phyloP scores from a whole-genome alignment of 2,113 vertebrate species.

The Indri indri region DNA sequence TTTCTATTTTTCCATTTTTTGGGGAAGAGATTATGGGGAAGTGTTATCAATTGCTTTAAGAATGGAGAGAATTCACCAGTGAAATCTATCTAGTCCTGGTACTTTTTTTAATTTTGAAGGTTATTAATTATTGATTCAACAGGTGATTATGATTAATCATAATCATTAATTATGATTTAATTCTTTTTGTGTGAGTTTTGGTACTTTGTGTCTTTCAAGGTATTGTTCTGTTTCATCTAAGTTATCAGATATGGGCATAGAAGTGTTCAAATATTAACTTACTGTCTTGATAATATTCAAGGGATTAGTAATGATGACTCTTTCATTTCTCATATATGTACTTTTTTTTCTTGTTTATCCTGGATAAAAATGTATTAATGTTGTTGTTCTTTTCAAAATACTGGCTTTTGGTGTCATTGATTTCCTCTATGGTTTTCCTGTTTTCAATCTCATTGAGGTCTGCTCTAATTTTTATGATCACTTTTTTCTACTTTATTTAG shows the following conservation, averaged over 20 bases:
- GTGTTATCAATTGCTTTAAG: neutral
- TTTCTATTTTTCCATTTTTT: neutral
- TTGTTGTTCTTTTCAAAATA: neutral
- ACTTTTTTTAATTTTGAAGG: neutral
- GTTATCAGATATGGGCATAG: neutral
- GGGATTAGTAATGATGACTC: neutral
- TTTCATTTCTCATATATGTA: neutral
- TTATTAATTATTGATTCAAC: neutral
- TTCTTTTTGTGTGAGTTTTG: neutral
- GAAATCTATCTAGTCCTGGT: neutral
- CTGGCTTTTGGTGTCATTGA: neutral
- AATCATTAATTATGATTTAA: too few relatives aligned
- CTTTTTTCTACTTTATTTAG: neutral
- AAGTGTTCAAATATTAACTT: neutral
- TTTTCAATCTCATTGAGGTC: neutral
- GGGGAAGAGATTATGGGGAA: neutral
- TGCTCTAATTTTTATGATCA: neutral
- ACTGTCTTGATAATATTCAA: neutral
- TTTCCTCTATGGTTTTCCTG: neutral
- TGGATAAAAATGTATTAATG: neutral
- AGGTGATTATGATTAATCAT: neutral
- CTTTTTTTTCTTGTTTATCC: neutral
- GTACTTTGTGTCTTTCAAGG: neutral
- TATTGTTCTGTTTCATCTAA: neutral
- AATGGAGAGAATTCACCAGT: neutral